Conservation (phyloP, 1,140 invertebrate species). For the Ephestia elutella region DNA sequence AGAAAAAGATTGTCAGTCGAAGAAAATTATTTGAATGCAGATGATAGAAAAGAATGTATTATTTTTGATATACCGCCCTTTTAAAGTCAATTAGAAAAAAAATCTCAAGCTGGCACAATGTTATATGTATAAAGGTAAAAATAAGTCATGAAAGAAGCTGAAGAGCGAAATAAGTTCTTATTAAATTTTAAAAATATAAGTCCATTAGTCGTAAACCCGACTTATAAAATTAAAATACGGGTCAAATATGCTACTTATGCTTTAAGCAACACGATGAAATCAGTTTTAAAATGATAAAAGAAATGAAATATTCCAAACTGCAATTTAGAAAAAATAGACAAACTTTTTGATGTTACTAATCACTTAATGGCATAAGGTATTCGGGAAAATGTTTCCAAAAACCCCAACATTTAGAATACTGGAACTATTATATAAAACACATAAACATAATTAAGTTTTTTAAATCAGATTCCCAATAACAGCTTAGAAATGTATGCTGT, state of each 20-base stretch:
- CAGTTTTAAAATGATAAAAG: background rate
- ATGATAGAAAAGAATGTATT: too few species aligned
- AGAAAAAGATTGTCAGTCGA: too few species aligned
- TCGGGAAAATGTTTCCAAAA: conserved; percentile 8
- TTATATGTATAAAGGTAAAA: too few species aligned
- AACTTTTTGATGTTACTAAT: background rate
- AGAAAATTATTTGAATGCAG: too few species aligned
- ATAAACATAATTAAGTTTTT: conserved; percentile 1
- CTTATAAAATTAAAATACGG: background rate
- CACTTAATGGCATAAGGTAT: background rate
- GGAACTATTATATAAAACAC: background rate
- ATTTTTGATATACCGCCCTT: too few species aligned
- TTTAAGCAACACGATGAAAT: background rate
- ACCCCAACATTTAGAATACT: conserved; percentile 1
- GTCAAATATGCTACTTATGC: background rate
- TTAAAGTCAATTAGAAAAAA: too few species aligned
- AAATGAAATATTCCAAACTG: background rate
- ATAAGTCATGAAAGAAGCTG: too few species aligned
- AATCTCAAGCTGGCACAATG: too few species aligned
- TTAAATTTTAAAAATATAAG: too few species aligned
- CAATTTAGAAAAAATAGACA: background rate
- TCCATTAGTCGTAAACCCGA: too few species aligned
- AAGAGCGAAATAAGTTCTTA: too few species aligned
- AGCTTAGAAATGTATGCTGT: conserved; percentile 19
- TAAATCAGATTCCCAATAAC: conserved; percentile 10